Evolutionary conservation across 1,140 invertebrate species (phyloP), one percentile per base, ranked within the genome.

Genomic region (Capitella teleta): DNA sequence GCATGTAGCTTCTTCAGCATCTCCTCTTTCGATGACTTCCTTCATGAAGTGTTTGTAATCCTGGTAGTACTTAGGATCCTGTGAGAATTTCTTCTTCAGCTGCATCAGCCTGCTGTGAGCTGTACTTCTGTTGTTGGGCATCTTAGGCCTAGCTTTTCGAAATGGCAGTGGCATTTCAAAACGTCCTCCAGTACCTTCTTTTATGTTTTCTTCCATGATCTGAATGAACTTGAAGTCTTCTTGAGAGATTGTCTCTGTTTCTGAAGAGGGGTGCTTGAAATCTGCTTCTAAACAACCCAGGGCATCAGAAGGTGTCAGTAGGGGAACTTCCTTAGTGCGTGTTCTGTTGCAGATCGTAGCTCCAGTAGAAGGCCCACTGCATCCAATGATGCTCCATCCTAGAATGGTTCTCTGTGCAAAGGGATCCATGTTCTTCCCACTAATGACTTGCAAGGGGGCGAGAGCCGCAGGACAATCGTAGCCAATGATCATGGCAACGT

Each of bases 81-180:
- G 23, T 21, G 5, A 14, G 16, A 47, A 34, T 10, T 32, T 26
- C 2, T n/a, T 26, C 21, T 8, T 47, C 14, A 47, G 18, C 19
- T 32, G 25, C 18, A 10, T 28, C n/a, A 30, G 19, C 3, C 45
- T 16, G 6, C 26, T n/a, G 19, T 21, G 4, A 8, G 28, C 45
- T 16, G 19, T 19, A 16, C 23, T 32, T 47, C 30, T 47, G 26
- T 47, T 47, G 32, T 47, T 47, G 6, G 45, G 45, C 21, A 47
- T 8, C n/a, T 10, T 34, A 18, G 45, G 45, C 10, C 38, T 19
- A n/a, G n/a, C n/a, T 21, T 12, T 47, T 32, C 2, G 30, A 32
- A 37, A 47, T 8, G 45, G 45, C 1, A 47, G 45, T 34, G 45
- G 45, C 19, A 47, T 32, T 18, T 32, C 19, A 32, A 32, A 47